Percentiles rank a stretch among this genome's conserved stretches.
Conservation (phyloP, 2,113 vertebrate species). For the Oriolus oriolus region DNA sequence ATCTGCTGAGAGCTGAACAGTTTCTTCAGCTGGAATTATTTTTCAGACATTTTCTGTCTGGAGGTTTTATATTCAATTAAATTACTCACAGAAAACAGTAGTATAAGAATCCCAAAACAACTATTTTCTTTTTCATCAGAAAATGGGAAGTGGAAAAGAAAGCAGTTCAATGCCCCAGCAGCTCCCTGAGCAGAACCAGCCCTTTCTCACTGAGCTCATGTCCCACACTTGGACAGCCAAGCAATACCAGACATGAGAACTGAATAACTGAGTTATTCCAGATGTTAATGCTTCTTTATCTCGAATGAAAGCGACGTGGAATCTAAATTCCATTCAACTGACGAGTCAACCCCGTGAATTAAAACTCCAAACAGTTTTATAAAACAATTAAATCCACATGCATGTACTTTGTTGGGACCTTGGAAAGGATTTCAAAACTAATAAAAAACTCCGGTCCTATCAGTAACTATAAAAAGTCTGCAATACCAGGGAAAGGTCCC, state of each 20-base stretch:
- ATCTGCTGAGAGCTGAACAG: not conserved
- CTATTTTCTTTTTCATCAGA: not conserved
- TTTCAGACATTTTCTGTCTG: not conserved
- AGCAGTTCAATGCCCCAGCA: not conserved
- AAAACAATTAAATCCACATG: not conserved
- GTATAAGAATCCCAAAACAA: fast-evolving
- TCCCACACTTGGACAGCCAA: not conserved
- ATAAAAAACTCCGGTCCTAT: not conserved
- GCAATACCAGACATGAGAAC: not conserved
- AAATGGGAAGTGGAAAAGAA: not conserved
- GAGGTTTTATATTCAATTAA: not conserved
- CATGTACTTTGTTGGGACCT: not conserved
- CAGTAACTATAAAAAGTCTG: not conserved
- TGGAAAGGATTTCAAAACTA: not conserved
- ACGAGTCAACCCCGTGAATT: not conserved
- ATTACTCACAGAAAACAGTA: not conserved
- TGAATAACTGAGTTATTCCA: not conserved
- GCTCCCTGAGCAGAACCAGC: not conserved
- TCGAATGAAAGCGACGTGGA: not conserved
- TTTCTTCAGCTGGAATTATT: not conserved
- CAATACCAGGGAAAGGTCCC: not conserved
- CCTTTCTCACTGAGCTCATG: not conserved
- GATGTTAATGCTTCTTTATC: not conserved
- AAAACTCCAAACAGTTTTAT: not conserved
- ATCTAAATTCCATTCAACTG: not conserved